phyloP scores from a whole-genome alignment of 2,888 invertebrate species.

The Agrilus biguttatus region DNA sequence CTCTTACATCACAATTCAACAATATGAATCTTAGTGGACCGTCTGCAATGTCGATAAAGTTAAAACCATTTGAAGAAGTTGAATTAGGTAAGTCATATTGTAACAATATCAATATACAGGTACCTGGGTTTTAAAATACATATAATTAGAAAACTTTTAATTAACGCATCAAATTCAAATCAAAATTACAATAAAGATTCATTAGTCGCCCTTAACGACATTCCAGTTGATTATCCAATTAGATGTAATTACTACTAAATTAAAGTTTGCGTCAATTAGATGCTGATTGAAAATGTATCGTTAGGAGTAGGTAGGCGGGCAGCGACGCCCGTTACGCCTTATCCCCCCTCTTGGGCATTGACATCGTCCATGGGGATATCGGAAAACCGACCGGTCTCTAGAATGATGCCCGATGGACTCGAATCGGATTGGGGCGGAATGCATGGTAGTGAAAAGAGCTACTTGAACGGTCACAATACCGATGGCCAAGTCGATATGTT shows the following conservation, averaged over 20 bases:
- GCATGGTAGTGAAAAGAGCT: constrained; percentile 23
- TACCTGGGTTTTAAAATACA: no score
- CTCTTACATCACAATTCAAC: constrained; percentile 42
- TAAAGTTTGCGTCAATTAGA: not conserved
- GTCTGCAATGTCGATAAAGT: constrained; percentile 46
- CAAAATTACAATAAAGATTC: no score
- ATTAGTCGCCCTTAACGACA: no score
- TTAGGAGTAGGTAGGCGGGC: constrained; percentile 23
- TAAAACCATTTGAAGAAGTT: constrained; percentile 59
- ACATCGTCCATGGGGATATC: constrained; percentile 22
- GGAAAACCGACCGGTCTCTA: constrained; percentile 14
- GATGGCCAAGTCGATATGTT: constrained; percentile 79
- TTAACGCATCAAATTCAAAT: no score
- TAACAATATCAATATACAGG: constrained; percentile 2
- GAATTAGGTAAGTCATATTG: constrained; percentile 37
- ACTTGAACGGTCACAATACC: constrained; percentile 31
- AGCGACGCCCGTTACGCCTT: constrained; percentile 30
- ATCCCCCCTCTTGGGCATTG: constrained; percentile 23
- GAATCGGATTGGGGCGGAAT: constrained; percentile 29
- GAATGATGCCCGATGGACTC: constrained; percentile 28
- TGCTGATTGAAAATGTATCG: not conserved
- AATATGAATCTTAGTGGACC: constrained; percentile 31
- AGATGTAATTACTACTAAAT: no score
- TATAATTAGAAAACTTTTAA: no score
- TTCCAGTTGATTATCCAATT: no score